phyloP scores from a whole-genome alignment of 2,888 invertebrate species.

The Suillia variegata region DNA sequence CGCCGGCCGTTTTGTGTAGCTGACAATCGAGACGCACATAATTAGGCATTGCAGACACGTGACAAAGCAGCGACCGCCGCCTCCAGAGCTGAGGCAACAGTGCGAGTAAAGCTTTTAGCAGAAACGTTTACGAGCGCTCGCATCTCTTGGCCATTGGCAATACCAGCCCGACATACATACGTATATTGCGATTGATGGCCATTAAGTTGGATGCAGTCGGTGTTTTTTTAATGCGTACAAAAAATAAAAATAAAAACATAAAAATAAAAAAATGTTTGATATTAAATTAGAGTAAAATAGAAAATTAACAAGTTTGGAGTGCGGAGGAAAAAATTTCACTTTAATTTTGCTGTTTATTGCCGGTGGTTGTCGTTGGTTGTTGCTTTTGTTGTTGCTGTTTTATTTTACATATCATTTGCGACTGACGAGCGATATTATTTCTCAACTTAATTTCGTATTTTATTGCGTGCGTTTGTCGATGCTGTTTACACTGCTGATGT shows the following conservation, averaged over 20 bases:
- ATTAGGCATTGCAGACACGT: constrained; percentile 45
- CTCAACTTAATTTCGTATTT: not conserved
- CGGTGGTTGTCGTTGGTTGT: constrained; percentile 5
- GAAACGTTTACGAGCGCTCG: too few species aligned
- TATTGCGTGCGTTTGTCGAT: constrained; percentile 2
- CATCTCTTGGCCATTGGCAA: too few species aligned
- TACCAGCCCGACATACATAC: too few species aligned
- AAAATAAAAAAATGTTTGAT: constrained; percentile 11
- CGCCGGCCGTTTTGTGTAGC: too few species aligned
- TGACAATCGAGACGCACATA: constrained; percentile 22
- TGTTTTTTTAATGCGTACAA: not conserved
- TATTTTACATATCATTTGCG: not conserved
- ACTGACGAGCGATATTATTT: not conserved
- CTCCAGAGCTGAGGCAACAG: not conserved
- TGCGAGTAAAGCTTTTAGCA: not conserved
- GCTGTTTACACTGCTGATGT: not conserved
- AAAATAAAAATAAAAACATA: constrained; percentile 1
- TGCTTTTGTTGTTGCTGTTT: constrained; percentile 37
- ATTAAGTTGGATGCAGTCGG: constrained; percentile 32
- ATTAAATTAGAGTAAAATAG: constrained; percentile 54
- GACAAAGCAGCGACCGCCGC: constrained; percentile 23
- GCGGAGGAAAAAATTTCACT: constrained; percentile 47
- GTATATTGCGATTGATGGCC: not conserved
- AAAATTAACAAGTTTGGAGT: constrained; percentile 52
- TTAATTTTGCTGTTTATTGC: constrained; percentile 38